These are phyloP conservation scores for Nemoura dubitans DNA, from an alignment of 2,888 invertebrate genomes.

Conservation along the genomic window DNA sequence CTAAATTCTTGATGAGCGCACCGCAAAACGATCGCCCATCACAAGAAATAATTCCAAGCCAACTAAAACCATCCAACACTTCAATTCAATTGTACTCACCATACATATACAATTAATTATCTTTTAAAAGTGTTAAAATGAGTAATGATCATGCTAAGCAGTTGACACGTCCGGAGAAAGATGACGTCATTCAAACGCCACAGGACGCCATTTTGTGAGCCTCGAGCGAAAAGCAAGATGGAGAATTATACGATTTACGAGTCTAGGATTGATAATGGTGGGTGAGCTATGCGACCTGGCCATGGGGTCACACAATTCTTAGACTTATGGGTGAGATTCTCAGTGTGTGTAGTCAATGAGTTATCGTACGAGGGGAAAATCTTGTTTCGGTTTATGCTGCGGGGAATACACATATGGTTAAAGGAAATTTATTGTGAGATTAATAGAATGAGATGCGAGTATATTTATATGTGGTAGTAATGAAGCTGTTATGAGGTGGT, in stretches of 20 bases:
- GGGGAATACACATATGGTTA: background rate
- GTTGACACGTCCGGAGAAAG: background rate
- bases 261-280: too few relatives aligned
- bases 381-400: background rate
- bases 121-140: constrained; percentile 13
- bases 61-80: background rate
- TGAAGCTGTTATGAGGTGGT: too few relatives aligned
- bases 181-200: background rate
- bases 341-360: background rate
- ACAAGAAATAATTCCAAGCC: too few relatives aligned
- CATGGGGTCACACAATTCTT: too few relatives aligned
- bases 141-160: background rate
- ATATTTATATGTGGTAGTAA: background rate
- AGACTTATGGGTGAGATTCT: background rate
- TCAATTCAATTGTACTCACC: background rate
- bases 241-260: too few relatives aligned
- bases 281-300: too few relatives aligned
- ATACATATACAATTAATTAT: background rate
- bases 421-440: background rate
- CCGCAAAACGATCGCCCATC: too few relatives aligned
- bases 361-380: background rate
- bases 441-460: background rate
- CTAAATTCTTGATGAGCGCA: too few relatives aligned
- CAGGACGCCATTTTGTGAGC: too few relatives aligned
- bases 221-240: too few relatives aligned